These are phyloP conservation scores for Pelvicachromis taeniatus DNA, from an alignment of 2,113 vertebrate species.

Conservation along the genomic window DNA sequence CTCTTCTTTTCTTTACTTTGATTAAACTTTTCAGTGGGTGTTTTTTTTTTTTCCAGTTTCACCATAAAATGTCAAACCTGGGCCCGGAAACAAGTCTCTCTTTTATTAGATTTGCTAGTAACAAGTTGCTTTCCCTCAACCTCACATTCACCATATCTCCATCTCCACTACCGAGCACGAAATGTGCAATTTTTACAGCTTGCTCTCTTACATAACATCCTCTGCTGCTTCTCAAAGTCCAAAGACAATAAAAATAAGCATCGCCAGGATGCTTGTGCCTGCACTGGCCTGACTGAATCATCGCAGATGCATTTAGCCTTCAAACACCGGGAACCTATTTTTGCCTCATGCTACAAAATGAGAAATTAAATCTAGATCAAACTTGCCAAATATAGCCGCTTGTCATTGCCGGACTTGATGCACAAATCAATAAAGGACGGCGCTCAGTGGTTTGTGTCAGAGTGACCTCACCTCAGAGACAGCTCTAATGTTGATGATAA, in stretches of 20 bases:
- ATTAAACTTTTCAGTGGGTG: background rate
- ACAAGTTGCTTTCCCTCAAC: background rate
- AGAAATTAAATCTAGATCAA: background rate
- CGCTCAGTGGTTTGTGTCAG: conserved; percentile 34
- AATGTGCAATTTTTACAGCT: background rate
- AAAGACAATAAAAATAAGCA: conserved; percentile 26
- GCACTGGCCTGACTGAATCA: background rate
- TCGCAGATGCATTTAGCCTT: background rate
- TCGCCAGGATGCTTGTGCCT: background rate
- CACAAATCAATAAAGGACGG: conserved; percentile 13
- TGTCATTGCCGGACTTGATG: conserved; percentile 8
- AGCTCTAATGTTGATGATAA: conserved; percentile 8
- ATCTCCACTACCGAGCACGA: background rate
- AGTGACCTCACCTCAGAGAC: conserved; percentile 27
- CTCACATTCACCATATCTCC: background rate
- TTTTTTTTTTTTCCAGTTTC: background rate
- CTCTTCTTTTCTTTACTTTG: background rate
- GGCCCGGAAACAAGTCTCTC: background rate
- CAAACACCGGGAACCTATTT: conserved; percentile 7
- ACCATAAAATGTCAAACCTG: background rate
- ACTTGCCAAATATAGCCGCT: conserved; percentile 25
- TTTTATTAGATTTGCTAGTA: background rate
- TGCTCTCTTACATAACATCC: conserved; percentile 33
- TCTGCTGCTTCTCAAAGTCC: background rate
- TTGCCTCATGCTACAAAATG: background rate